Percentiles rank a stretch among this genome's conserved stretches.
phyloP scores from a whole-genome alignment of 2,888 invertebrate genomes.

The Cephus sareptanus region DNA sequence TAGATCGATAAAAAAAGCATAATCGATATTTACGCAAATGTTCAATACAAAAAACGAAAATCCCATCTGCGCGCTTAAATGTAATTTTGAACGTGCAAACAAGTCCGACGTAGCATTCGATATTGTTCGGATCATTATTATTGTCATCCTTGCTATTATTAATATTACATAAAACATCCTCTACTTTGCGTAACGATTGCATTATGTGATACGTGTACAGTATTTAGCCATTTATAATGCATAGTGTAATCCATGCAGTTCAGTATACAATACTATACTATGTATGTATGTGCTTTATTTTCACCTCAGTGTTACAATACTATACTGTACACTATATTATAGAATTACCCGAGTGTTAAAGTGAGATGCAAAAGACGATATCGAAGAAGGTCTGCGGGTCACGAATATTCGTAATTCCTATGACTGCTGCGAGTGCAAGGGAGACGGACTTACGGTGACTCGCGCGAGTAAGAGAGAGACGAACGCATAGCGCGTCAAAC shows the following conservation, averaged over 20 bases:
- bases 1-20: background rate
- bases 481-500: no score
- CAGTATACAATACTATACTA: background rate
- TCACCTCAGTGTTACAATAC: no score
- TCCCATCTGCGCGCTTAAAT: background rate
- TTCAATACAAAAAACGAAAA: background rate
- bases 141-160: background rate
- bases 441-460: background rate
- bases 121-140: background rate
- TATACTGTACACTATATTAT: no score
- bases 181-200: background rate
- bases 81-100: background rate
- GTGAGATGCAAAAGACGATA: background rate
- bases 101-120: background rate
- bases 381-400: background rate
- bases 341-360: background rate
- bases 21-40: background rate
- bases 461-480: no score
- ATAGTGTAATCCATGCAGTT: background rate
- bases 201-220: background rate
- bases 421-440: background rate
- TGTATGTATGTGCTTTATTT: no score
- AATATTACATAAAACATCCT: background rate
- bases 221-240: background rate
- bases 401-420: background rate